Conservation (phyloP, 1,140 invertebrate species). For the Acyrthosiphon pisum region DNA sequence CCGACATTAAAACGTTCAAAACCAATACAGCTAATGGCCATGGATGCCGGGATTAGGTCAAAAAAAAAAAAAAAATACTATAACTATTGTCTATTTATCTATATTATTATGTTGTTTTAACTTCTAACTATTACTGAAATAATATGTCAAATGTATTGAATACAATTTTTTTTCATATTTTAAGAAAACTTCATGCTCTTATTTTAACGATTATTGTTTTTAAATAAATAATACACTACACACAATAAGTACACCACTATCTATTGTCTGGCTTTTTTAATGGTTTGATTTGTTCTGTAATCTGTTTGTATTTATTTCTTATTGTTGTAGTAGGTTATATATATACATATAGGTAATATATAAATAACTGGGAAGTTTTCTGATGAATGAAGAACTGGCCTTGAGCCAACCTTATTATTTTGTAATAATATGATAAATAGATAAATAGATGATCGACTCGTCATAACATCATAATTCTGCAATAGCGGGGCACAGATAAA, state of each 20-base stretch:
- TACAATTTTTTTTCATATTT: neutral
- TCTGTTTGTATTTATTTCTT: neutral
- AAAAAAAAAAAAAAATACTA: no score
- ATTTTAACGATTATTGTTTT: neutral
- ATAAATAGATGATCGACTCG: neutral
- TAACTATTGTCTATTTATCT: no score
- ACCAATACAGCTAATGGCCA: no score
- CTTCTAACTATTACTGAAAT: neutral
- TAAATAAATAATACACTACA: neutral
- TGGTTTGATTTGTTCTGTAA: neutral
- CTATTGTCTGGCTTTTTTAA: neutral
- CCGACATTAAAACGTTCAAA: no score
- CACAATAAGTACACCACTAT: neutral
- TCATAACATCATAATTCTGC: neutral
- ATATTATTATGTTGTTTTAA: neutral
- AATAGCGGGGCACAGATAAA: neutral
- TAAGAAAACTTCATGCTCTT: neutral
- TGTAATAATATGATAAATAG: constrained; percentile 33
- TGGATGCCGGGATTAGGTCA: no score
- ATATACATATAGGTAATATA: no score
- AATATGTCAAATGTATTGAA: neutral
- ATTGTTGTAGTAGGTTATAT: neutral
- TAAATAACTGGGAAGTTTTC: neutral
- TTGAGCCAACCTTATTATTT: constrained; percentile 25
- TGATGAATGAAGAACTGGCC: constrained; percentile 40